Conservation (phyloP, 2,113 vertebrate species). For the Marmota monax region DNA sequence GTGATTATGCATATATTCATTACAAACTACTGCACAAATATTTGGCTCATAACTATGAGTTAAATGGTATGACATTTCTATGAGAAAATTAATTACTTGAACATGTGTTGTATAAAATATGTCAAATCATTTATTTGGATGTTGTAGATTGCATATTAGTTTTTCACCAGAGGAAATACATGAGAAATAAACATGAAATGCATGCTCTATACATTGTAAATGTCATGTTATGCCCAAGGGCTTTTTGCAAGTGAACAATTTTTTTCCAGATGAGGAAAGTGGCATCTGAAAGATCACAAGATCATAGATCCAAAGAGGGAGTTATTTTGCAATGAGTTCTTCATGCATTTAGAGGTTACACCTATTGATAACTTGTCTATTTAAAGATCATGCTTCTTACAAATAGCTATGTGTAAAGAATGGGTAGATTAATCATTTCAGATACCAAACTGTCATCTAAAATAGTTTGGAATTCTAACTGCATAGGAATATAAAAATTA, state of each 20-base stretch:
- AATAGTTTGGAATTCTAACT: constrained; percentile 61
- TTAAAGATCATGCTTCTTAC: constrained; percentile 55
- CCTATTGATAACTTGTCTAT: constrained; percentile 72
- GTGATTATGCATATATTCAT: constrained; percentile 87
- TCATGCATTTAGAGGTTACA: not conserved
- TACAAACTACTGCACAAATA: constrained; percentile 89
- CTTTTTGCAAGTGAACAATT: constrained; percentile 83
- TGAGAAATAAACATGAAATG: constrained; percentile 85
- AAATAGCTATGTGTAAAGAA: constrained; percentile 45
- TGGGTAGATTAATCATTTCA: constrained; percentile 30
- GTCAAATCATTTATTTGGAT: constrained; percentile 84
- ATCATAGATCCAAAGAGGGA: constrained; percentile 66
- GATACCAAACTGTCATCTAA: constrained; percentile 45
- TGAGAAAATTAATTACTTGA: constrained; percentile 89
- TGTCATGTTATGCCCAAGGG: constrained; percentile 86
- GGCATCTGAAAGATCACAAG: constrained; percentile 62
- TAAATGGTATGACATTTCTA: constrained; percentile 89
- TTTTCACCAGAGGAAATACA: constrained; percentile 86
- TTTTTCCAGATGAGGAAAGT: constrained; percentile 81
- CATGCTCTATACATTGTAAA: constrained; percentile 83
- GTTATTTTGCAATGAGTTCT: constrained; percentile 77
- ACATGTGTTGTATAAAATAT: constrained; percentile 88
- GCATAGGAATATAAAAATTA: constrained; percentile 28
- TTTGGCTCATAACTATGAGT: constrained; percentile 87
- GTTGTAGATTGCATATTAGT: constrained; percentile 81